Evolutionary conservation across 2,797 vertebrate species (phyloP), one percentile per base, ranked within the genome.

Genomic region (Rhinatrema bivittatum): DNA sequence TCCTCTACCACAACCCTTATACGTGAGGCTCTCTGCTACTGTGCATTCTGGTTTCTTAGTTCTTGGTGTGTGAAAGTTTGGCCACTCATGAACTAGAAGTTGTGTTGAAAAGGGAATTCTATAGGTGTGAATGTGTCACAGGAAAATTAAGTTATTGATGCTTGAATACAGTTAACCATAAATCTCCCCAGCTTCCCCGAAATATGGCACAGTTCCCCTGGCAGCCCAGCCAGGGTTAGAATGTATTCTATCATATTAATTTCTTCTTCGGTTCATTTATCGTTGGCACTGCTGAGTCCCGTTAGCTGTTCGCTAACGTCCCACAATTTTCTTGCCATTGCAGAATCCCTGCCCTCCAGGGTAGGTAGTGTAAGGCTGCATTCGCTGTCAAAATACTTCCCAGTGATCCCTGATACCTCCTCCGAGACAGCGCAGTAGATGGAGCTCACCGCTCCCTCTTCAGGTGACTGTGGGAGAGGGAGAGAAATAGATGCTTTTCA

Each of bases 381-480:
- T 60, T 81, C 70, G 4, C 87, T 81, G 63, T 84, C 79, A 2
- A 93, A 81, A 38, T 91, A 91, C 50, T 93, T 95, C 10, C 92
- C 93, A 0, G 73, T 82, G 51, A 94, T 50, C 9, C 83, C 87
- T 2, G 81, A 75, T 0, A 60, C 72, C 23, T 95, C 91, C 33
- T 89, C 79, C 0, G 91, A 75, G 3, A 95, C 56, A 0, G 88
- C 79, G 2, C 92, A 88, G 76, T 84, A 96, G 39, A 91, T 78
- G 7, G 85, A 18, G 49, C 82, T 89, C 53, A 59, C 20, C 0
- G 89, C 87, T 0, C 91, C 91, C 46, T 89, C 77, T 40, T 80
- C 60, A 2, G 84, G 8, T 0, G 73, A 72, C 93, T 96, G 72
- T 1, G 4, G 1, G 28, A 0, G 4, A 2, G 7, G 36, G 7